These are phyloP conservation scores for Apodemia hepburni DNA, from an alignment of 2,888 invertebrate genomes.

Conservation along the genomic window DNA sequence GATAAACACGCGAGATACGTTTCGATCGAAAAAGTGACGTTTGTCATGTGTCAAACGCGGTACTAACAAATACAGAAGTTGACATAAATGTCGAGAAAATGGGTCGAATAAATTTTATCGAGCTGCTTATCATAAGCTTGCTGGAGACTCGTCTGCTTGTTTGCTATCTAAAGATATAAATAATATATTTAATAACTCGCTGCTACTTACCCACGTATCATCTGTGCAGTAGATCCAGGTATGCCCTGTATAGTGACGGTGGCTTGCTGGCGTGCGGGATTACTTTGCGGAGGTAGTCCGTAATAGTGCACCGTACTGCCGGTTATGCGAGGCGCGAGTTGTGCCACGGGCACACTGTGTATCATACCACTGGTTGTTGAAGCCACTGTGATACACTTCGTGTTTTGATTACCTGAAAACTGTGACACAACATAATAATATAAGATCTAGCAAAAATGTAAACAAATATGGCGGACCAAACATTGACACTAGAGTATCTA, in stretches of 20 bases:
- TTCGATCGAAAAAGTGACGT: too few relatives aligned
- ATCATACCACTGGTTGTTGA: constrained; percentile 71
- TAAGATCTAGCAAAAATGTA: too few relatives aligned
- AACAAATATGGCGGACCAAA: too few relatives aligned
- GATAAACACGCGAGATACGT: too few relatives aligned
- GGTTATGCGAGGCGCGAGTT: constrained; percentile 57
- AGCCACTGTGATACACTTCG: constrained; percentile 71
- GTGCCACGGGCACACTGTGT: constrained; percentile 69
- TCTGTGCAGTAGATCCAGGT: constrained; percentile 59
- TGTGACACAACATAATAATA: constrained; percentile 30
- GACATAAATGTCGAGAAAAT: too few relatives aligned
- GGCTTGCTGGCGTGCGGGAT: constrained; percentile 60
- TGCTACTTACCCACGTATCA: constrained; percentile 58
- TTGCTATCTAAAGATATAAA: too few relatives aligned
- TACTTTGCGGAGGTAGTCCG: constrained; percentile 26
- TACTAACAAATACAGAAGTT: too few relatives aligned
- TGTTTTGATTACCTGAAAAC: constrained; percentile 55
- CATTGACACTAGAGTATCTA: too few relatives aligned
- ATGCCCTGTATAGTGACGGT: constrained; percentile 68
- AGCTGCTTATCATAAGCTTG: too few relatives aligned
- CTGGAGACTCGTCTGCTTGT: too few relatives aligned
- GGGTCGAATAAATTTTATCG: too few relatives aligned
- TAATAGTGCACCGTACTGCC: constrained; percentile 55
- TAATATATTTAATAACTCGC: neutral
- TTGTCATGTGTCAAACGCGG: too few relatives aligned